phyloP scores from a whole-genome alignment of 2,888 invertebrate genomes.

The Morpho deidamia region DNA sequence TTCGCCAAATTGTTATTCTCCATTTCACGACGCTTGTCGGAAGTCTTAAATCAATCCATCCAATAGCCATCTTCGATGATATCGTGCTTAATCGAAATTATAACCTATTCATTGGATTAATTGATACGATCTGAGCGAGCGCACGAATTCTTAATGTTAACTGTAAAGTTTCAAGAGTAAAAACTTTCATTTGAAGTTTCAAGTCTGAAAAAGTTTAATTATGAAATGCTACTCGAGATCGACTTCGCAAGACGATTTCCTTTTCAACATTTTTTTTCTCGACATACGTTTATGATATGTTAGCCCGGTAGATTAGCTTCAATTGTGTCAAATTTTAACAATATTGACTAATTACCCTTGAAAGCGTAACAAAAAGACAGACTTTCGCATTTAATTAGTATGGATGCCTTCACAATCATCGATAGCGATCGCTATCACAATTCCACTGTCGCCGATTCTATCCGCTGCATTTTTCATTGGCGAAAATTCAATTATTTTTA shows the following conservation, averaged over 20 bases:
- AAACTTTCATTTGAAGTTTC: slow-evolving; percentile 13
- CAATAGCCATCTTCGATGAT: too few species aligned
- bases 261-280: too few species aligned
- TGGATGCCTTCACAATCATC: too few species aligned
- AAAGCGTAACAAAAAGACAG: too few species aligned
- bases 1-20: too few species aligned
- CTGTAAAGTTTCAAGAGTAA: slow-evolving; percentile 10
- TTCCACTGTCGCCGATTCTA: background rate
- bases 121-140: slow-evolving; percentile 25
- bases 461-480: slow-evolving; percentile 10
- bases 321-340: too few species aligned
- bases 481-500: slow-evolving; percentile 11
- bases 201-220: slow-evolving; percentile 7
- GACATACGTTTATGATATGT: too few species aligned
- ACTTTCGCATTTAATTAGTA: too few species aligned
- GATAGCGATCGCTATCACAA: background rate
- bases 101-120: slow-evolving; percentile 26
- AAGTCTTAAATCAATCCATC: too few species aligned
- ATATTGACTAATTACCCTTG: too few species aligned
- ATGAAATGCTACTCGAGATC: background rate
- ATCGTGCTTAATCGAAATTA: slow-evolving; percentile 14
- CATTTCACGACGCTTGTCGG: too few species aligned
- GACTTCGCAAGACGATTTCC: background rate
- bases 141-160: slow-evolving; percentile 26
- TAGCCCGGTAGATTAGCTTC: too few species aligned